Evolutionary conservation across 2,888 invertebrate genomes (phyloP).

Genomic region (Iphiclides podalirius): DNA sequence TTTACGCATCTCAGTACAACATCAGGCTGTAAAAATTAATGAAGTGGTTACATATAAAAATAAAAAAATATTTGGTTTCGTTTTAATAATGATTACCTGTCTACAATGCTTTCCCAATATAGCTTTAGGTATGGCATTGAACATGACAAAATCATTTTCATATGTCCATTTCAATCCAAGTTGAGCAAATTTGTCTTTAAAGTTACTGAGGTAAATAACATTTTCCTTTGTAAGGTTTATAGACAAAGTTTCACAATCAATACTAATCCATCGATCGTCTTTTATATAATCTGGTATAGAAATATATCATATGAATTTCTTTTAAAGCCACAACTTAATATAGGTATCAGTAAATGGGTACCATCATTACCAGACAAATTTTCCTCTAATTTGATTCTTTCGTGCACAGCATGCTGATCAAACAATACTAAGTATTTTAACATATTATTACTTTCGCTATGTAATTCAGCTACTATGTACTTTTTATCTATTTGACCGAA

Average conservation of each 20-base stretch:
- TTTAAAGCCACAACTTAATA: too few relatives aligned
- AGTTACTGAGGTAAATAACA: slow-evolving; percentile 74
- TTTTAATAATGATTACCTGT: slow-evolving; percentile 55
- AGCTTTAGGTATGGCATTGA: slow-evolving; percentile 82
- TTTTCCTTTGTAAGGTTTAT: slow-evolving; percentile 65
- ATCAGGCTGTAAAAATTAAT: slow-evolving; percentile 49
- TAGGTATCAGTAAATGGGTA: too few relatives aligned
- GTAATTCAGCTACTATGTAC: slow-evolving; percentile 81
- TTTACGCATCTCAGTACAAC: slow-evolving; percentile 65
- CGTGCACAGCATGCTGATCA: slow-evolving; percentile 94
- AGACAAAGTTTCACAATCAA: slow-evolving; percentile 44
- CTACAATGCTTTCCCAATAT: slow-evolving; percentile 78
- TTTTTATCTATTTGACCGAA: slow-evolving; percentile 88
- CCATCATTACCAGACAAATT: slow-evolving; percentile 79
- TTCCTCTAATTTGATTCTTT: slow-evolving; percentile 88
- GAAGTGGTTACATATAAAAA: neutral
- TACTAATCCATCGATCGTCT: slow-evolving; percentile 55
- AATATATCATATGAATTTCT: too few relatives aligned
- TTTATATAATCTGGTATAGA: slow-evolving; percentile 66
- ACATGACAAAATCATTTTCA: slow-evolving; percentile 54
- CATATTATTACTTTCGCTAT: slow-evolving; percentile 32
- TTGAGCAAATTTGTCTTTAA: slow-evolving; percentile 73
- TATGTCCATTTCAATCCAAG: slow-evolving; percentile 80
- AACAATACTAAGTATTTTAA: slow-evolving; percentile 79
- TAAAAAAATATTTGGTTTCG: neutral